A percentile compares a stretch with the other conserved stretches of the same genome.
Conservation (phyloP, 92 coral and sea anemone species). For the Epizoanthus illoricatus region DNA sequence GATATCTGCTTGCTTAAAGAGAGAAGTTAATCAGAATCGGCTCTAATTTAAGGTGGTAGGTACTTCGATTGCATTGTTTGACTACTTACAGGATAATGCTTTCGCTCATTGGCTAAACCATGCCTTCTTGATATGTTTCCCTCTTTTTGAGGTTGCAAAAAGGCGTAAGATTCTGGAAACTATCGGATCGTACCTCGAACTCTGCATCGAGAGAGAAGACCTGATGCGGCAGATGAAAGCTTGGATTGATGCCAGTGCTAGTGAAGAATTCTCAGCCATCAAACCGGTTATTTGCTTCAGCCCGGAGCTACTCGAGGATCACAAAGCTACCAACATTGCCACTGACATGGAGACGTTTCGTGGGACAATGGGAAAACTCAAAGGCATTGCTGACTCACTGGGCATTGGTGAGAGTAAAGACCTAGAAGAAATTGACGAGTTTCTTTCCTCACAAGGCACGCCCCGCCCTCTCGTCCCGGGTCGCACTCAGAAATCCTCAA, state of each 20-base stretch:
- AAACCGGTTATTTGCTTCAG: constrained; percentile 44
- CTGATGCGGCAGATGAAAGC: constrained; percentile 67
- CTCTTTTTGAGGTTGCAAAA: constrained; percentile 47
- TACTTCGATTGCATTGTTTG: background rate
- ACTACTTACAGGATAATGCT: no score
- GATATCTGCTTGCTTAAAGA: background rate
- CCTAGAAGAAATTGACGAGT: constrained; percentile 44
- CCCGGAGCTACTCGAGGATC: constrained; percentile 67
- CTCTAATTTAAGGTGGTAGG: no score
- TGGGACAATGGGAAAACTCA: constrained; percentile 47
- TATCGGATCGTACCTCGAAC: constrained; percentile 63
- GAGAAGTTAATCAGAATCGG: no score
- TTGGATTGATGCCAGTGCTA: constrained; percentile 72
- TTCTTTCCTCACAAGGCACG: background rate
- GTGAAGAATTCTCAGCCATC: constrained; percentile 46
- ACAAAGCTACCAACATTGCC: constrained; percentile 49
- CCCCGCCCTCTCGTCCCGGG: constrained; percentile 4
- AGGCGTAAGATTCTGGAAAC: constrained; percentile 60
- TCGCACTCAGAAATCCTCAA: background rate
- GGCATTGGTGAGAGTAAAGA: constrained; percentile 65
- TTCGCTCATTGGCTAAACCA: no score
- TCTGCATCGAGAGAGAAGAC: constrained; percentile 73
- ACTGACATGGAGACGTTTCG: constrained; percentile 45
- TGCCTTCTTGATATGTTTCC: background rate
- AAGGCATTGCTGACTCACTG: constrained; percentile 77